Evolutionary conservation across 1,140 invertebrate species (phyloP).

Genomic region (Copidosoma floridanum): DNA sequence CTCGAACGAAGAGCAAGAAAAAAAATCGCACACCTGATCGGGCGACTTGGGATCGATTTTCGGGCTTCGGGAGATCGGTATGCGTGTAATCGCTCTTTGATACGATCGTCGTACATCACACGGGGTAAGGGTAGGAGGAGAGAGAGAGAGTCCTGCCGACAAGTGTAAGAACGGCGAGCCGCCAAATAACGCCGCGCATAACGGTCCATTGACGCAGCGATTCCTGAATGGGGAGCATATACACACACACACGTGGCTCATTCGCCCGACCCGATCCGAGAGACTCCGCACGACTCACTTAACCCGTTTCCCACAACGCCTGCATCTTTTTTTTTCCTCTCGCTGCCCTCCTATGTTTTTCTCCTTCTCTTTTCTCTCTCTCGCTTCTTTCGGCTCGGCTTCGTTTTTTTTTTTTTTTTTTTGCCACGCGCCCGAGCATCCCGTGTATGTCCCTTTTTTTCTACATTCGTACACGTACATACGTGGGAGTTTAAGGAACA

Average conservation of each 20-base stretch:
- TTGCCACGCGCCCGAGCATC: neutral
- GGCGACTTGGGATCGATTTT: too few species aligned
- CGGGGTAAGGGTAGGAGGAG: too few species aligned
- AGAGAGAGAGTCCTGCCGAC: too few species aligned
- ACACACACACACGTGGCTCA: neutral
- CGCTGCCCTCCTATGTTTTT: neutral
- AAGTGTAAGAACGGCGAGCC: conserved; percentile 33
- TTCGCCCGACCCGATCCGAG: neutral
- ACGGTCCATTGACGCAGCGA: conserved; percentile 38
- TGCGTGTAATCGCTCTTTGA: too few species aligned
- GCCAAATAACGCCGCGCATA: conserved; percentile 43
- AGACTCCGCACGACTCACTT: conserved; percentile 12
- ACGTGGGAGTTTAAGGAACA: too few species aligned
- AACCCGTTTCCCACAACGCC: conserved; percentile 1
- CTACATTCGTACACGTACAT: too few species aligned
- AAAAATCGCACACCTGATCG: too few species aligned
- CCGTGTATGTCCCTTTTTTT: too few species aligned
- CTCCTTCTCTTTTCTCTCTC: neutral
- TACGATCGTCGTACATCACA: too few species aligned
- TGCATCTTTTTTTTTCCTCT: neutral
- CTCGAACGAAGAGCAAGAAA: too few species aligned
- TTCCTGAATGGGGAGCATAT: conserved; percentile 22
- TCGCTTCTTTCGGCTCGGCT: neutral
- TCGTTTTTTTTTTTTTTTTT: conserved; percentile 1
- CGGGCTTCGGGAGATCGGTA: too few species aligned